A percentile compares a stretch with the other conserved stretches of the same genome.
phyloP scores from a whole-genome alignment of 2,113 vertebrate species.

The Xyrauchen texanus region DNA sequence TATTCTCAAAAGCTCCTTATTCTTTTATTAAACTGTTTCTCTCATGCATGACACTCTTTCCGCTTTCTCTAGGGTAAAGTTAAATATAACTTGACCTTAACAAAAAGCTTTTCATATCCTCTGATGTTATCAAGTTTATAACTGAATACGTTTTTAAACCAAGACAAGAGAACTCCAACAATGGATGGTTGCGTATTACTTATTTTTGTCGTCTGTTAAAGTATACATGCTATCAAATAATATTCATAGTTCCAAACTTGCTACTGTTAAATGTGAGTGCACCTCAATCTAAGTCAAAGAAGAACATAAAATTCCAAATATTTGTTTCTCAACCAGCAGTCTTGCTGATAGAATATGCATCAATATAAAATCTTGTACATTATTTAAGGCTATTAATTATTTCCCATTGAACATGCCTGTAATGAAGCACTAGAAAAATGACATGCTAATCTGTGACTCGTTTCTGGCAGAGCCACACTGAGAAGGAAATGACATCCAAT shows the following conservation, averaged over 20 bases:
- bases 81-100: too few species aligned
- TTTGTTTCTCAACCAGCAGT: not conserved
- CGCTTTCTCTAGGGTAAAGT: too few species aligned
- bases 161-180: too few species aligned
- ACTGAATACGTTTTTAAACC: too few species aligned
- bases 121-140: too few species aligned
- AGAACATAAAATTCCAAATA: not conserved
- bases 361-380: slow-evolving; percentile 9
- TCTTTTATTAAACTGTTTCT: too few species aligned
- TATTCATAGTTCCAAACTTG: not conserved
- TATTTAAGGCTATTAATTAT: slow-evolving; percentile 28
- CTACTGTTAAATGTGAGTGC: not conserved
- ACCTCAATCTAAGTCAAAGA: not conserved
- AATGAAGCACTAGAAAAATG: not conserved
- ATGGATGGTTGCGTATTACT: too few species aligned
- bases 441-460: slow-evolving; percentile 1
- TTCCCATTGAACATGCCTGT: slow-evolving; percentile 19
- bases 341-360: slow-evolving; percentile 23
- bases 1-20: too few species aligned
- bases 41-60: too few species aligned
- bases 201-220: too few species aligned
- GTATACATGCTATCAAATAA: too few species aligned
- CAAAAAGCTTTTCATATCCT: too few species aligned
- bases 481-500: slow-evolving; percentile 13
- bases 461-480: not conserved